A percentile compares a stretch with the other conserved stretches of the same genome.
phyloP scores from a whole-genome alignment of 2,797 vertebrate species.

The Enteromius radiatus region DNA sequence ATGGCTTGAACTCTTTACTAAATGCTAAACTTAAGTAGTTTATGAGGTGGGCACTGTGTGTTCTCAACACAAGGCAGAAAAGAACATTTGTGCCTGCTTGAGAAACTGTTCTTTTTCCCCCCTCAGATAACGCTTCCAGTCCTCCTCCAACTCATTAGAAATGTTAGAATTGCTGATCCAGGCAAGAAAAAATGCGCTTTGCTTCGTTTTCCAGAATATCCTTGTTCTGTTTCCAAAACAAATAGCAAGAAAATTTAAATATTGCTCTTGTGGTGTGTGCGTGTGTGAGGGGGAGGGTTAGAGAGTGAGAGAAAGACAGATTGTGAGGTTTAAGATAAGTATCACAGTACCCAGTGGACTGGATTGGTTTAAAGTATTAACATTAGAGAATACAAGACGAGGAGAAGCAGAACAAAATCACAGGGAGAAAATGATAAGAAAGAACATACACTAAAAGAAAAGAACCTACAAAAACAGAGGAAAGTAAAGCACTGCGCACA shows the following conservation, averaged over 20 bases:
- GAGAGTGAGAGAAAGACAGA: slow-evolving; percentile 63
- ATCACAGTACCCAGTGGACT: slow-evolving; percentile 61
- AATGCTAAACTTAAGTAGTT: slow-evolving; percentile 16
- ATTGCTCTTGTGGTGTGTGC: slow-evolving; percentile 71
- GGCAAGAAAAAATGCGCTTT: slow-evolving; percentile 77
- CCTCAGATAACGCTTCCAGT: slow-evolving; percentile 67
- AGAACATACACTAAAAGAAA: slow-evolving; percentile 11
- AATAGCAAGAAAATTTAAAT: slow-evolving; percentile 79
- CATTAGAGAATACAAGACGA: slow-evolving; percentile 57
- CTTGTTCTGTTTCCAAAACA: slow-evolving; percentile 83
- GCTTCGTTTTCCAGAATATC: slow-evolving; percentile 77
- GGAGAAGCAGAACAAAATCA: slow-evolving; percentile 21
- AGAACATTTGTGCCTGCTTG: slow-evolving; percentile 44
- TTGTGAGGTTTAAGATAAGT: slow-evolving; percentile 71
- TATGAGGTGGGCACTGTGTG: slow-evolving; percentile 49
- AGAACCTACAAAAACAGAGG: background rate
- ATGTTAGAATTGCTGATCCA: slow-evolving; percentile 79
- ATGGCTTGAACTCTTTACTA: background rate
- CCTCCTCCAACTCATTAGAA: slow-evolving; percentile 76
- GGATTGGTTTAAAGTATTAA: slow-evolving; percentile 60
- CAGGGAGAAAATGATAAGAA: slow-evolving; percentile 35
- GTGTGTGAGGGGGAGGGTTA: slow-evolving; percentile 30
- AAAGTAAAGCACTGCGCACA: background rate
- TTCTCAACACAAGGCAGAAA: slow-evolving; percentile 34
- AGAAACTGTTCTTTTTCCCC: slow-evolving; percentile 66